Base-by-base conservation (phyloP, 2,797 vertebrate genomes). In the Eupleurogrammus muticus region DNA sequence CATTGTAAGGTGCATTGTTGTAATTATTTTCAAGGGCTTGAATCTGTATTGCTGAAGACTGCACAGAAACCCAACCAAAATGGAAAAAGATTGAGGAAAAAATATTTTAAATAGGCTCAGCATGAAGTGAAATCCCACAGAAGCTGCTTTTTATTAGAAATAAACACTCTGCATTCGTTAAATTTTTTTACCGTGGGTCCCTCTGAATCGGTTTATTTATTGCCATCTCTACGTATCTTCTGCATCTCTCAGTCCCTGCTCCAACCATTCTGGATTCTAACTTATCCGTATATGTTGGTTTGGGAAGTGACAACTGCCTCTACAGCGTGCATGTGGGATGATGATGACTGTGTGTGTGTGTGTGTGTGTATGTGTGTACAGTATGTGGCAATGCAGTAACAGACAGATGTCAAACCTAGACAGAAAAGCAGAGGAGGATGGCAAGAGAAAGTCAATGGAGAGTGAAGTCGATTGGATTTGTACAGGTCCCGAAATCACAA, bases 131-230 rank as follows among this genome's bases (percentile, higher is more conserved):
- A 83, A 61, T 66, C 62, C 61, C 14, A 2, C 52, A 1, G 38
- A 61, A 65, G 58, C 54, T 47, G 19, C 3, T 19, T 56, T 79
- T 77, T 49, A 77, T 74, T 19, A 53, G 59, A 57, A 56, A 52
- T 46, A 19, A 70, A 71, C 66, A 77, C 66, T 84, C 72, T 80
- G 61, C 74, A 63, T 51, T 23, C 53, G 68, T 64, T 81, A 76
- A 61, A 46, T 71, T 40, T 68, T n/a, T 58, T 75, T 47, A 55
- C 66, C 46, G n/a, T 47, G 52, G 61, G 61, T 66, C 65, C 60
- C 59, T 67, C 52, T 68, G 28, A 86, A 69, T 51, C 84, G 65
- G 60, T 81, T 86, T 91, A 89, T 90, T 91, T 90, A 84, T 88
- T 80, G 49, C 49, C 76, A 84, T 87, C 70, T 83, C 81, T 76